Conservation (phyloP, 2,888 invertebrate species). For the Lamellibrachia columna region DNA sequence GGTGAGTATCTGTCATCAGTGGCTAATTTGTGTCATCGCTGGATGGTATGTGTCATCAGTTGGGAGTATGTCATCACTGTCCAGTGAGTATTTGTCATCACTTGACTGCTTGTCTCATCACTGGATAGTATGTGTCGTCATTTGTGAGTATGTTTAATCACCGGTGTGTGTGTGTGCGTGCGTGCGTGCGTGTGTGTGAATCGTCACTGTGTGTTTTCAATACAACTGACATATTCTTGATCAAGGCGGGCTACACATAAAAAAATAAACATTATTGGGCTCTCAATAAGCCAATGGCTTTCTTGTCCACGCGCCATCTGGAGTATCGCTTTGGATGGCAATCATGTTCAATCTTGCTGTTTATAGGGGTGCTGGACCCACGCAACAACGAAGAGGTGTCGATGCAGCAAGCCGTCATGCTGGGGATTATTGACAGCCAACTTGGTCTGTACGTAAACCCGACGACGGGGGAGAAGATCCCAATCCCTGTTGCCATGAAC, state of each 20-base stretch:
- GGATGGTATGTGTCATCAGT: neutral
- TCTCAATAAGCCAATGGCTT: too few relatives aligned
- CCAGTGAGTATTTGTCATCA: neutral
- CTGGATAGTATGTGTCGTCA: neutral
- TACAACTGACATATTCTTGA: too few relatives aligned
- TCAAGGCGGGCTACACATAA: too few relatives aligned
- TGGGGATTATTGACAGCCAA: slow-evolving; percentile 36
- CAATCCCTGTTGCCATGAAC: slow-evolving; percentile 58
- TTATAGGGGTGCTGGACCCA: slow-evolving; percentile 36
- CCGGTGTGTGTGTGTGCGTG: neutral
- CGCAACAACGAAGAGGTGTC: slow-evolving; percentile 35
- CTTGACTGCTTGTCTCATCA: neutral
- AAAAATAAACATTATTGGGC: too few relatives aligned
- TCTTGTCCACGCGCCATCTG: too few relatives aligned
- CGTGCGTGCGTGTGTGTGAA: neutral
- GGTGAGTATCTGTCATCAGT: slow-evolving; percentile 26
- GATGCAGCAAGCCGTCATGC: slow-evolving; percentile 35
- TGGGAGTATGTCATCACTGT: neutral
- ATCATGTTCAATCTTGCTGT: too few relatives aligned
- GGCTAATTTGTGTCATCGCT: neutral
- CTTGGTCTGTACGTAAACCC: slow-evolving; percentile 36
- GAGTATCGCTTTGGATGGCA: too few relatives aligned
- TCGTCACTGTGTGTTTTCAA: too few relatives aligned
- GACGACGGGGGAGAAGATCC: slow-evolving; percentile 36
- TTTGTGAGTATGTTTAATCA: too few relatives aligned